phyloP scores from a whole-genome alignment of 2,113 vertebrate species.

The Cathartes aura region DNA sequence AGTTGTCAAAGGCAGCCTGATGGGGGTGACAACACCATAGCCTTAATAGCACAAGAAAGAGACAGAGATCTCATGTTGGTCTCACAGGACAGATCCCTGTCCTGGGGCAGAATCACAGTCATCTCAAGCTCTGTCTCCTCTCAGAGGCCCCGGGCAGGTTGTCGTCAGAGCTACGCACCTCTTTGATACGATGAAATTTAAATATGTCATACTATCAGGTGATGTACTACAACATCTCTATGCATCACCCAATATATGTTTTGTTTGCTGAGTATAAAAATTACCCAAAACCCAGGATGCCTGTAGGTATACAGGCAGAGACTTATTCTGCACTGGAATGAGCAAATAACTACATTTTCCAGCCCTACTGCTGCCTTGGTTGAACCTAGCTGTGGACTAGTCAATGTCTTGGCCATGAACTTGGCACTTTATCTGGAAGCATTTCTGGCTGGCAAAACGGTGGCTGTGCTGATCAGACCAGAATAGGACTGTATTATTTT shows the following conservation, averaged over 20 bases:
- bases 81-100: background rate
- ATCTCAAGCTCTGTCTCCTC: background rate
- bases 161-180: background rate
- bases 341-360: background rate
- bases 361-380: background rate
- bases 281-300: background rate
- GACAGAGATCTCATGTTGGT: background rate
- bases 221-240: background rate
- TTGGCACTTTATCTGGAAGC: background rate
- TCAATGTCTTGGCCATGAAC: background rate
- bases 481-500: background rate
- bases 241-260: background rate
- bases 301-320: background rate
- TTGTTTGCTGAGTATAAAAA: background rate
- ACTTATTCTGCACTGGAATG: background rate
- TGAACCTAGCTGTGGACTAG: background rate
- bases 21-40: constrained; percentile 17
- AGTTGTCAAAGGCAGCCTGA: background rate
- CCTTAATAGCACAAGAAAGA: background rate
- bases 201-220: background rate
- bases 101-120: background rate
- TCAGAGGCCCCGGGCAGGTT: background rate
- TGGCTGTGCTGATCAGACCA: background rate
- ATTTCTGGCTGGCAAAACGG: background rate
- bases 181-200: background rate